Conservation (phyloP, 2,797 vertebrate species). For the Periophthalmus magnuspinnatus region DNA sequence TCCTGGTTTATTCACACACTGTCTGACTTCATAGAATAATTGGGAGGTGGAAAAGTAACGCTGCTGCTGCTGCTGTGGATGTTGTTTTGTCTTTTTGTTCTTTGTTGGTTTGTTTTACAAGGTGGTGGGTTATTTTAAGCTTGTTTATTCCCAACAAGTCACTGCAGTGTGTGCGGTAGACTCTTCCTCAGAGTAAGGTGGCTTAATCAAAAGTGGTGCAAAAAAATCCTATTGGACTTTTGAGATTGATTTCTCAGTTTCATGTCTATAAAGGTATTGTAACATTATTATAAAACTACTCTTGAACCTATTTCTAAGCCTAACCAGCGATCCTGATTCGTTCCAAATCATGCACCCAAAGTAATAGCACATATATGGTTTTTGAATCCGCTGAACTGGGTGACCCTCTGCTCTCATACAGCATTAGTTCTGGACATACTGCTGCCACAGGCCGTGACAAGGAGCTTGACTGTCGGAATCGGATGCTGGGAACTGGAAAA, state of each 20-base stretch:
- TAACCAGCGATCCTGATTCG: neutral
- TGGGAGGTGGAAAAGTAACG: constrained; percentile 41
- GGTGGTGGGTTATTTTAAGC: constrained; percentile 45
- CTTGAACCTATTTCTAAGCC: neutral
- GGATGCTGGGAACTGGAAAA: constrained; percentile 18
- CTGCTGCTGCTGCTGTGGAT: constrained; percentile 12
- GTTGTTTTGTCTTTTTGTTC: constrained; percentile 18
- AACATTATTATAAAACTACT: neutral
- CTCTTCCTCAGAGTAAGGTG: constrained; percentile 42
- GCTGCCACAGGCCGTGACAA: constrained; percentile 20
- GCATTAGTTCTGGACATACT: constrained; percentile 19
- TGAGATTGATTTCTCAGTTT: neutral
- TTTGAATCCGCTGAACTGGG: constrained; percentile 5
- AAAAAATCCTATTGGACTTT: neutral
- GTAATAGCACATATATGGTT: neutral
- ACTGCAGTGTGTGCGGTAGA: constrained; percentile 33
- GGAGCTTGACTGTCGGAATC: constrained; percentile 9
- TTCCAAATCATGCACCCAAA: neutral
- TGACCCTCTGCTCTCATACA: constrained; percentile 18
- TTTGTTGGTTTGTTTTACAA: constrained; percentile 27
- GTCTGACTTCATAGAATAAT: constrained; percentile 46
- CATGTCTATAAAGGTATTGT: neutral
- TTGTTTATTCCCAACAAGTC: constrained; percentile 22
- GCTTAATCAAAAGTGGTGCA: constrained; percentile 33
- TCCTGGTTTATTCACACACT: constrained; percentile 59